phyloP scores from a whole-genome alignment of 2,888 invertebrate genomes.

The Disparrhopalites patrizii region DNA sequence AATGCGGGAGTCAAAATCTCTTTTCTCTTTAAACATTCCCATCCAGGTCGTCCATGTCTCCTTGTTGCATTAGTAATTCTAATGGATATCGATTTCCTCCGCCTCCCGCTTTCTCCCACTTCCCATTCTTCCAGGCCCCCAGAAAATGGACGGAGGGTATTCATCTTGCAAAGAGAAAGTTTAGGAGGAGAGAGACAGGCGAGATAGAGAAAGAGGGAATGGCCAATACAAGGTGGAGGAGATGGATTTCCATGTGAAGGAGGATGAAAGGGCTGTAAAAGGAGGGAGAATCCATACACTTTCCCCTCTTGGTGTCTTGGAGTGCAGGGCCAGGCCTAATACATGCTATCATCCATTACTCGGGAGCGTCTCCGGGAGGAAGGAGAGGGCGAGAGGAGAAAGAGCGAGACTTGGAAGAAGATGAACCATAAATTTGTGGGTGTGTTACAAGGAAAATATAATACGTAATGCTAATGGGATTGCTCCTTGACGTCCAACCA shows the following conservation, averaged over 20 bases:
- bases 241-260: no score
- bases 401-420: neutral
- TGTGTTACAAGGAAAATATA: neutral
- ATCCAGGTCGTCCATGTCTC: neutral
- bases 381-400: neutral
- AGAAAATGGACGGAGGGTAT: constrained; percentile 5
- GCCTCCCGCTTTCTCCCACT: neutral
- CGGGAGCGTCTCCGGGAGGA: neutral
- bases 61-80: constrained; percentile 34
- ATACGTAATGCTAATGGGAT: neutral
- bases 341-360: neutral
- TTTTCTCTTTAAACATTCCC: constrained; percentile 12
- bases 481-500: no score
- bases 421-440: neutral
- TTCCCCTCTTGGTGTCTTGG: neutral
- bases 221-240: no score
- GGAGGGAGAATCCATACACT: no score
- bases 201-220: no score
- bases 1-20: constrained; percentile 10
- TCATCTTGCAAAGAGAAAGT: neutral
- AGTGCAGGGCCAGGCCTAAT: neutral
- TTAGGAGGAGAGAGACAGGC: neutral
- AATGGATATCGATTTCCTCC: constrained; percentile 34
- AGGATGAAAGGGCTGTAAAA: no score
- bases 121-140: constrained; percentile 5